Conservation (phyloP, 2,888 invertebrate species). For the Plebejus anna region DNA sequence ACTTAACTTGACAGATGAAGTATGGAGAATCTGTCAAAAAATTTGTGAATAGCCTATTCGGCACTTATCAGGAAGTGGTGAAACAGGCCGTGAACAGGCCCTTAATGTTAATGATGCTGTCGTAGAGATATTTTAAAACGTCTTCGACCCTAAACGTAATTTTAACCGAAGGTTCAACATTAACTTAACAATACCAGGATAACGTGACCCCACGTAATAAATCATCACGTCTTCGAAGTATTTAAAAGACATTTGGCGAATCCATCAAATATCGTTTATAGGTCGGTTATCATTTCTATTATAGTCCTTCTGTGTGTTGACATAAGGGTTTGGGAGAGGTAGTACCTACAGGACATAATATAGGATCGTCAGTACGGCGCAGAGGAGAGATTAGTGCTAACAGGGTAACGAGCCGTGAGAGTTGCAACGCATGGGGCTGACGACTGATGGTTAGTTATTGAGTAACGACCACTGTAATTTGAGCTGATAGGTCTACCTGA, state of each 20-base stretch:
- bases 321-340: background rate
- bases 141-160: background rate
- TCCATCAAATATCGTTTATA: conserved; percentile 11
- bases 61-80: no score
- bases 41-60: no score
- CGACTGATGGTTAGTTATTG: conserved; percentile 18
- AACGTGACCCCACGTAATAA: conserved; percentile 15
- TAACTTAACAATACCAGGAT: background rate
- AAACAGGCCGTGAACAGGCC: no score
- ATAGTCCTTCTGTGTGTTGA: background rate
- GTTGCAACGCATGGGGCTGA: background rate
- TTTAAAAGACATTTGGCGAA: conserved; percentile 23
- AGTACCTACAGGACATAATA: background rate
- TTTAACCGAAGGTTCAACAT: conserved; percentile 1
- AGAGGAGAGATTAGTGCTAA: background rate
- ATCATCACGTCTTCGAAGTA: conserved; percentile 21
- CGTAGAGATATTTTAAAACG: background rate
- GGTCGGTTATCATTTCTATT: background rate
- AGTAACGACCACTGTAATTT: background rate
- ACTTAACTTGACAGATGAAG: no score
- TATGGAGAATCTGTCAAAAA: no score
- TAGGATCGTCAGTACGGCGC: background rate
- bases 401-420: background rate
- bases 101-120: no score
- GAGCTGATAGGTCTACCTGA: background rate